A percentile compares a stretch with the other conserved stretches of the same genome.
Conservation (phyloP, 2,797 vertebrate species). For the Chaenodraco wilsoni region DNA sequence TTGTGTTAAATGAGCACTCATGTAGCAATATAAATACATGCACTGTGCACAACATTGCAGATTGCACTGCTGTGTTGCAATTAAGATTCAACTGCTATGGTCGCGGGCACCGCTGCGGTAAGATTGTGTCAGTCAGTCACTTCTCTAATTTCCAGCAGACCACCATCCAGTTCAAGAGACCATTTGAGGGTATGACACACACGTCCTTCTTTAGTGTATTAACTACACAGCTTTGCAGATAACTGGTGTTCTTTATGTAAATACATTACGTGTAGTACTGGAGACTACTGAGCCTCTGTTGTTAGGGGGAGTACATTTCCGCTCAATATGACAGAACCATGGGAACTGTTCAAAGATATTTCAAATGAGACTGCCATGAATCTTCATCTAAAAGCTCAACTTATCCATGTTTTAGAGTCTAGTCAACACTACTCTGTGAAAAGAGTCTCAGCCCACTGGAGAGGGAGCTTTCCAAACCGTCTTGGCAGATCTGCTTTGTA, state of each 20-base stretch:
- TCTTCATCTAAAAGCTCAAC: conserved; percentile 50
- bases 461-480: conserved; percentile 44
- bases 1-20: conserved; percentile 36
- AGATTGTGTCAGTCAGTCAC: conserved; percentile 21
- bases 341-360: conserved; percentile 39
- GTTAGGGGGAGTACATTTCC: conserved; percentile 24
- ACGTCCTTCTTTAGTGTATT: neutral
- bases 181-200: neutral
- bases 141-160: conserved; percentile 30
- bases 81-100: conserved; percentile 40
- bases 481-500: conserved; percentile 60
- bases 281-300: conserved; percentile 21
- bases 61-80: conserved; percentile 32
- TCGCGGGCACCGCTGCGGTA: conserved; percentile 1
- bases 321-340: conserved; percentile 42
- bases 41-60: conserved; percentile 28
- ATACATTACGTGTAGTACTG: conserved; percentile 11
- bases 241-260: conserved; percentile 22
- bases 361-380: conserved; percentile 35
- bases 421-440: conserved; percentile 52
- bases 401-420: conserved; percentile 62
- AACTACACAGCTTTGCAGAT: conserved; percentile 12
- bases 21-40: conserved; percentile 25
- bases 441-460: conserved; percentile 45
- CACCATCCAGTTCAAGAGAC: conserved; percentile 23